phyloP scores from a whole-genome alignment of 2,888 invertebrate species.

The Aleiodes testaceus region DNA sequence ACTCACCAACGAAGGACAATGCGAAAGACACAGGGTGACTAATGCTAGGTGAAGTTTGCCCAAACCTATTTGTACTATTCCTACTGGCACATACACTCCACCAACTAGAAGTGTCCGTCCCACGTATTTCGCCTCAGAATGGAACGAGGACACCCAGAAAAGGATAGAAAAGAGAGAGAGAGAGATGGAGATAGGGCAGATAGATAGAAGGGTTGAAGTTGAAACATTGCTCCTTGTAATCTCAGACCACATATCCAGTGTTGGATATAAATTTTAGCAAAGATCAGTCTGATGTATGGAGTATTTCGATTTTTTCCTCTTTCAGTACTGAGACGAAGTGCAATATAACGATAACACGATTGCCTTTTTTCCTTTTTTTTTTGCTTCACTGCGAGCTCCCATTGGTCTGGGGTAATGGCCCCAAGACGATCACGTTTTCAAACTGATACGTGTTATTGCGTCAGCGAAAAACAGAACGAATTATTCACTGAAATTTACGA shows the following conservation, averaged over 20 bases:
- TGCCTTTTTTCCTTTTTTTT: not conserved
- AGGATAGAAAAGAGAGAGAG: too few relatives aligned
- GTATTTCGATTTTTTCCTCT: not conserved
- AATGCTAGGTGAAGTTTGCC: conserved; percentile 40
- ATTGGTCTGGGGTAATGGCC: conserved; percentile 3
- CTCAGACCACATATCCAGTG: conserved; percentile 1
- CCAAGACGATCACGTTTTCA: conserved; percentile 29
- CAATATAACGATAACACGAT: not conserved
- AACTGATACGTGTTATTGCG: conserved; percentile 19
- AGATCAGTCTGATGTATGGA: conserved; percentile 8
- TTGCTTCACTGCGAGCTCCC: too few relatives aligned
- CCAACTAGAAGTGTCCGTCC: conserved; percentile 4
- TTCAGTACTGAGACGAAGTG: not conserved
- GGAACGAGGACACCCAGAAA: conserved; percentile 4
- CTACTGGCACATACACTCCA: conserved; percentile 8
- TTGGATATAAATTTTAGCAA: conserved; percentile 11
- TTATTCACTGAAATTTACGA: conserved; percentile 27
- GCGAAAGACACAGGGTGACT: conserved; percentile 36
- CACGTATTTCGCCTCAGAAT: not conserved
- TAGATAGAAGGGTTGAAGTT: conserved; percentile 29
- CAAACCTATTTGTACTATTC: conserved; percentile 39
- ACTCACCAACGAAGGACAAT: conserved; percentile 33
- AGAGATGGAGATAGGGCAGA: not conserved
- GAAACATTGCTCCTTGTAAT: conserved; percentile 9
- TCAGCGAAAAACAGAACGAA: conserved; percentile 21